These are phyloP conservation scores for Lydus trimaculatus DNA, from an alignment of 2,888 invertebrate species.

Conservation along the genomic window DNA sequence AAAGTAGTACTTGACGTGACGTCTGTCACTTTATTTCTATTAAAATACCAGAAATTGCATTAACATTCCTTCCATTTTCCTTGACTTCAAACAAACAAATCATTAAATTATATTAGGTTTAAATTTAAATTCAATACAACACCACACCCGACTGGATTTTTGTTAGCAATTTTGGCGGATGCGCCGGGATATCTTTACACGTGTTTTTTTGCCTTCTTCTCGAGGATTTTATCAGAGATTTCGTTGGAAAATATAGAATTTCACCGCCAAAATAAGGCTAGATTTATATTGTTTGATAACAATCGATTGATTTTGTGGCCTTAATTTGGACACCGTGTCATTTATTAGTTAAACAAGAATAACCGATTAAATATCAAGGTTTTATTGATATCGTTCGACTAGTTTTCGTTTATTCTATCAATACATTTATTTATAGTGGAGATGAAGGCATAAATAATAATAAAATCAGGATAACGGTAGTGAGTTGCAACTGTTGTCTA, in stretches of 20 bases:
- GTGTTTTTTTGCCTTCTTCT: no score
- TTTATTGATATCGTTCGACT: background rate
- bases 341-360: constrained; percentile 8
- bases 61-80: background rate
- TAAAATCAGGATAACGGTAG: background rate
- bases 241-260: constrained; percentile 13
- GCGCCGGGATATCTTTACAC: no score
- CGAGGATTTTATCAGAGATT: no score
- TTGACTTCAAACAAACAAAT: constrained; percentile 13
- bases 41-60: constrained; percentile 21
- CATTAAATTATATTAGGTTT: constrained; percentile 24
- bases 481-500: background rate
- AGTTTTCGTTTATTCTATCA: background rate
- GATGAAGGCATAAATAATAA: background rate
- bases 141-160: constrained; percentile 15
- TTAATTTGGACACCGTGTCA: background rate
- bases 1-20: constrained; percentile 15
- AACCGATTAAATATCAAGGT: background rate
- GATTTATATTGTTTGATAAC: background rate
- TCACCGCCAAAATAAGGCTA: background rate
- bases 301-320: constrained; percentile 26
- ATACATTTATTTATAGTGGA: background rate
- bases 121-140: constrained; percentile 30
- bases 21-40: constrained; percentile 18
- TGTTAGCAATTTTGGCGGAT: background rate